phyloP scores from a whole-genome alignment of 2,113 vertebrate genomes.

The Leptocoma aspasia region DNA sequence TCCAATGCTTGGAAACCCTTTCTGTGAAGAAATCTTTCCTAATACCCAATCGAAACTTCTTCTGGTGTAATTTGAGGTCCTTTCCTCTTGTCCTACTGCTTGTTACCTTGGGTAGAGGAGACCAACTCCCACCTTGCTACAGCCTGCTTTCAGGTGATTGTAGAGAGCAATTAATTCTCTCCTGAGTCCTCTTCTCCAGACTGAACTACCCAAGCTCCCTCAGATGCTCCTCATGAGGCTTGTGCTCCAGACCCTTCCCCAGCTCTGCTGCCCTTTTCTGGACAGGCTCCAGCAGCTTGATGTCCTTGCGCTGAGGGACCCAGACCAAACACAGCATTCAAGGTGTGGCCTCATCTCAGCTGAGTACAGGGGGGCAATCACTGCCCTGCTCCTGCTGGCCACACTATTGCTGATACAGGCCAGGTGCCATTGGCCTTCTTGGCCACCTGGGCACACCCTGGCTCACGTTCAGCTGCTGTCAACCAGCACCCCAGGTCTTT shows the following conservation, averaged over 20 bases:
- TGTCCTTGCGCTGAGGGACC: not conserved
- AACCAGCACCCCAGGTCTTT: not conserved
- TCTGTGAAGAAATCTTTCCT: not conserved
- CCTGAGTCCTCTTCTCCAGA: not conserved
- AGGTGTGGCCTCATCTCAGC: accelerated
- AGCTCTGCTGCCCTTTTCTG: not conserved
- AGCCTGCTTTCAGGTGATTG: not conserved
- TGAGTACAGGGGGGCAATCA: accelerated
- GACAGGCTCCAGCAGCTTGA: accelerated
- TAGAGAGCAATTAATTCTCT: accelerated
- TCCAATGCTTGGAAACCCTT: not conserved
- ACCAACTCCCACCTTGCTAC: not conserved
- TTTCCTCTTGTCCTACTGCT: not conserved
- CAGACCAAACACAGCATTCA: accelerated
- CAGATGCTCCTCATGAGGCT: not conserved
- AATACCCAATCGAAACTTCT: not conserved
- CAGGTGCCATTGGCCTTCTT: not conserved
- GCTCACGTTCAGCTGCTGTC: not conserved
- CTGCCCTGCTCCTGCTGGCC: not conserved
- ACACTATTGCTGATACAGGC: accelerated
- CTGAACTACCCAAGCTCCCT: not conserved
- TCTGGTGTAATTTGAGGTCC: not conserved
- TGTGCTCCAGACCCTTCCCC: not conserved
- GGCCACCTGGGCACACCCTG: not conserved
- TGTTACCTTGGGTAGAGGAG: not conserved